Percentiles rank a stretch among this genome's conserved stretches.
phyloP scores from a whole-genome alignment of 2,888 invertebrate genomes.

The Crioceris asparagi region DNA sequence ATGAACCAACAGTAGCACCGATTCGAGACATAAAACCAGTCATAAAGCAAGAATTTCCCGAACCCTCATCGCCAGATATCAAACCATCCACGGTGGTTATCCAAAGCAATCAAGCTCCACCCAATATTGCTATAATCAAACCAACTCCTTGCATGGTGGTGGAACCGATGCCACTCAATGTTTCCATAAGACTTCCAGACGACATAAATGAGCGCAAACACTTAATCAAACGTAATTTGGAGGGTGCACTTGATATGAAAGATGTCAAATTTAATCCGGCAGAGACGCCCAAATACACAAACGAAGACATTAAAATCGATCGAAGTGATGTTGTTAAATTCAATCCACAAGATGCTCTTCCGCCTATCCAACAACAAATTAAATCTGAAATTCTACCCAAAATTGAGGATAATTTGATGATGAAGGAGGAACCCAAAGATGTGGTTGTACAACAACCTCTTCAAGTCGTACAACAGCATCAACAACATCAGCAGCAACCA shows the following conservation, averaged over 20 bases:
- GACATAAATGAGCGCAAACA: constrained; percentile 37
- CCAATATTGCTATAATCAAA: constrained; percentile 7
- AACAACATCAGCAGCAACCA: too few relatives aligned
- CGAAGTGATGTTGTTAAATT: constrained; percentile 21
- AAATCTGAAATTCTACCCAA: constrained; percentile 7
- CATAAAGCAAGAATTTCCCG: constrained; percentile 9
- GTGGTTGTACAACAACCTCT: constrained; percentile 22
- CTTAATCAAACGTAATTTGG: constrained; percentile 34
- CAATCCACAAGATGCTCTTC: constrained; percentile 16
- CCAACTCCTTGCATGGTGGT: constrained; percentile 7
- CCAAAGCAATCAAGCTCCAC: background rate
- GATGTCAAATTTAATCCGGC: constrained; percentile 23
- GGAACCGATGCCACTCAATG: constrained; percentile 32
- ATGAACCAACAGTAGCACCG: constrained; percentile 9
- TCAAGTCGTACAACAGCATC: constrained; percentile 11
- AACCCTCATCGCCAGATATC: background rate
- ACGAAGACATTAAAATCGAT: too few relatives aligned
- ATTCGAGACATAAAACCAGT: constrained; percentile 9
- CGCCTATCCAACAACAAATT: constrained; percentile 10
- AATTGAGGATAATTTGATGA: constrained; percentile 19
- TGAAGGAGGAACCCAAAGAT: constrained; percentile 26
- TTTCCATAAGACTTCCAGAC: constrained; percentile 36
- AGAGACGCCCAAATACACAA: too few relatives aligned
- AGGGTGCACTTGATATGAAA: constrained; percentile 23
- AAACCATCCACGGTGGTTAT: constrained; percentile 4